phyloP scores from a whole-genome alignment of 2,888 invertebrate species.

The Watsonalla cultraria region DNA sequence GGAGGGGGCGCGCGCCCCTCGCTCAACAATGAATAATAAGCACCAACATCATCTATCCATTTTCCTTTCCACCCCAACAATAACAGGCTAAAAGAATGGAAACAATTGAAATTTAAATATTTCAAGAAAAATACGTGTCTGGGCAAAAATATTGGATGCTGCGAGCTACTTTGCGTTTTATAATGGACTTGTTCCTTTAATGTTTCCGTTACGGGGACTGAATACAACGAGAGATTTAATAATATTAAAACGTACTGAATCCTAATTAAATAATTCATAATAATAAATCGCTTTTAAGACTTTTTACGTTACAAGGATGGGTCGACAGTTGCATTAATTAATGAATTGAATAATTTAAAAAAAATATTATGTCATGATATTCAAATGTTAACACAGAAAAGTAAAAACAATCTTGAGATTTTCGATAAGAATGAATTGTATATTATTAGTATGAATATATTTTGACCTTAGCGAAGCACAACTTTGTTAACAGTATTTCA shows the following conservation, averaged over 20 bases:
- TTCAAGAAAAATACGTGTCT: constrained; percentile 51
- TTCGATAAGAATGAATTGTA: no score
- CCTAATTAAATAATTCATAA: no score
- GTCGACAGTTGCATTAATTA: no score
- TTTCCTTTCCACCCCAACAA: constrained; percentile 66
- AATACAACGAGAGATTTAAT: neutral
- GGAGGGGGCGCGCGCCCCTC: constrained; percentile 19
- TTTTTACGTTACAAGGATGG: no score
- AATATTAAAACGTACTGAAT: no score
- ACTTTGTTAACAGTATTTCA: neutral
- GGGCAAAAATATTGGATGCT: constrained; percentile 39
- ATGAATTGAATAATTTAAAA: no score
- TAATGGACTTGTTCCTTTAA: neutral
- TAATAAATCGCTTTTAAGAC: no score
- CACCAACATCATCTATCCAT: constrained; percentile 69
- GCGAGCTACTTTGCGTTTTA: constrained; percentile 21
- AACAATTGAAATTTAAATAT: constrained; percentile 72
- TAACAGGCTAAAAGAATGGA: constrained; percentile 57
- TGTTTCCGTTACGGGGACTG: neutral
- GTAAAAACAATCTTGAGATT: no score
- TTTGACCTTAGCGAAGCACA: neutral
- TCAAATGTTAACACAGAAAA: no score
- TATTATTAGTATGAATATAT: no score
- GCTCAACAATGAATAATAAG: constrained; percentile 74
- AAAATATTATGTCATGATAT: no score